Evolutionary conservation across 2,888 invertebrate genomes (phyloP), one percentile per base, ranked within the genome.

Genomic region (Cephus sareptanus): DNA sequence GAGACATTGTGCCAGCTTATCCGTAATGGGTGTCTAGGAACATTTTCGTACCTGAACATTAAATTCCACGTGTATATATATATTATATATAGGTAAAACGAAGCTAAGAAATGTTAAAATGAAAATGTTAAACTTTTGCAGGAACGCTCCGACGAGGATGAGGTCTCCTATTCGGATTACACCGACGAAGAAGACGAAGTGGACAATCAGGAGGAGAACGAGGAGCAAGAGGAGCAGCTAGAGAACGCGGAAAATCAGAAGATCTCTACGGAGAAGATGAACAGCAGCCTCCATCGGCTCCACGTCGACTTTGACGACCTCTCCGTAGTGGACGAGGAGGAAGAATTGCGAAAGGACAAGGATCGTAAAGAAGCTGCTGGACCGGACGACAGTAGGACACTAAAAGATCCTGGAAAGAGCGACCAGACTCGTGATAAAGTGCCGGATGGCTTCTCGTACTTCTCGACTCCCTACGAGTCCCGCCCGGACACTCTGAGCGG

Each of bases 321-420:
- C 75, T 95, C 95, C 79, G 94, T 96, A 34, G 96, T 96, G 73
- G 95, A 95, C 11, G 96, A 96, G 88, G 96, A 96, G 79, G 91
- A 91, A 12, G 91, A 91, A 74, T 56, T 85, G 13, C 89, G 89
- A 34, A 91, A 88, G 77, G 87, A 89, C 6, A 89, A 85, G 76
- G 89, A 87, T 13, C 73, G 73, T 40, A 76, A 80, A 40, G 79
- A 79, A 37, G 75, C 79, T 30, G 56, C 76, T 3, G 71, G 30
- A 71, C 75, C 3, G 75, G 75, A 83, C 75, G 80, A 79, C 31
- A 40, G 40, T 6, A 15, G 33, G 30, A 11, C 71, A 71, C 13
- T 31, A 6, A 40, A 40, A 15, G 40, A 40, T 15, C 40, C 40
- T 76, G 30, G 40, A 40, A 71, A 34, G 74, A 73, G 68, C 68